A percentile compares a stretch with the other conserved stretches of the same genome.
Evolutionary conservation across 2,888 invertebrate genomes (phyloP).

Genomic region (Caenorhabditis sp.): DNA sequence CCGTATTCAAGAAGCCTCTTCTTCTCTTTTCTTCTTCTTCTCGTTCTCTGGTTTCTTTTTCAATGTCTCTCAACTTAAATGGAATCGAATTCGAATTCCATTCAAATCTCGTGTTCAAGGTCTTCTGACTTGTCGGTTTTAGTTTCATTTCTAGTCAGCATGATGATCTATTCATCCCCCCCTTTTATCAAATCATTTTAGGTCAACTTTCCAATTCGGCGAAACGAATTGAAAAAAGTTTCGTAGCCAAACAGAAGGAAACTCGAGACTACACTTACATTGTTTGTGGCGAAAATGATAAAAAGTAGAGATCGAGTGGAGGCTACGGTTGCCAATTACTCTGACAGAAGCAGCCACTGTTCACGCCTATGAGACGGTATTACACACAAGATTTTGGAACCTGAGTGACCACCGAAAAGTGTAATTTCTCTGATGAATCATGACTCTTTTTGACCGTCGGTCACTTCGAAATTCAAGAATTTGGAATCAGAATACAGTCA

Average conservation of each 20-base stretch:
- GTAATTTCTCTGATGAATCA: conserved; percentile 9
- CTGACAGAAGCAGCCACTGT: not conserved
- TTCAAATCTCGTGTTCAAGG: conserved; percentile 49
- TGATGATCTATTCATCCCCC: conserved; percentile 22
- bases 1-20: conserved; percentile 17
- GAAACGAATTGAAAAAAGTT: conserved; percentile 3
- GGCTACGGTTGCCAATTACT: not conserved
- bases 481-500: not conserved
- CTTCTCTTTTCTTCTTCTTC: conserved; percentile 18
- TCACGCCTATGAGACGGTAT: not conserved
- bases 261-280: conserved; percentile 17
- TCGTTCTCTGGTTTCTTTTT: conserved; percentile 12
- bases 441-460: not conserved
- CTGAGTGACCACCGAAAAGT: conserved; percentile 6
- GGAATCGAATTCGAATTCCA: conserved; percentile 29
- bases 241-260: conserved; percentile 13
- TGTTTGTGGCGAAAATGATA: not conserved
- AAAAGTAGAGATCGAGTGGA: not conserved
- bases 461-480: conserved; percentile 6
- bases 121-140: conserved; percentile 22
- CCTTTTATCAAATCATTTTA: conserved; percentile 39
- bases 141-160: conserved; percentile 6
- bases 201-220: conserved; percentile 16
- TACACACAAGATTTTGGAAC: conserved; percentile 6
- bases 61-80: conserved; percentile 42